phyloP scores from a whole-genome alignment of 2,113 vertebrate genomes.

The Enhydra lutris region DNA sequence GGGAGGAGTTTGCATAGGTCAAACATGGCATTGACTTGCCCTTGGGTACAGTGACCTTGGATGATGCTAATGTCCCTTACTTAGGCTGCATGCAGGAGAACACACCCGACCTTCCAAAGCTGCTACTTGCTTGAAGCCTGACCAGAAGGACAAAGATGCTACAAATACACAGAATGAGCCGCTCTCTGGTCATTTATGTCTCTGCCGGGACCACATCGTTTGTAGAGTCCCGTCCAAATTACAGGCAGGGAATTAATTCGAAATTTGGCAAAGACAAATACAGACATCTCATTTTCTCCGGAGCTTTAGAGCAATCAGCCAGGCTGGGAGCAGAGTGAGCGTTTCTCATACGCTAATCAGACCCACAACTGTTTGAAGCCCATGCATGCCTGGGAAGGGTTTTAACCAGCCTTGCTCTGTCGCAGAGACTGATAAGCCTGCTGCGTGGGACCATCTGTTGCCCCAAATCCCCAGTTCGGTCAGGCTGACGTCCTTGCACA shows the following conservation, averaged over 20 bases:
- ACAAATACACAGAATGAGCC: background rate
- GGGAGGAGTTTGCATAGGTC: background rate
- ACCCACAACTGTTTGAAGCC: background rate
- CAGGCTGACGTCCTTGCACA: background rate
- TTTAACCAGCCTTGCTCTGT: background rate
- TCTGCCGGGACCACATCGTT: conserved; percentile 2
- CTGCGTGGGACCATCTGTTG: background rate
- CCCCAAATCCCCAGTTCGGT: background rate
- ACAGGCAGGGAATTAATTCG: conserved; percentile 7
- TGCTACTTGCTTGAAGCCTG: conserved; percentile 21
- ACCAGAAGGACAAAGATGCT: background rate
- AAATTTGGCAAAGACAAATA: conserved; percentile 39
- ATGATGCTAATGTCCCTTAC: conserved; percentile 40
- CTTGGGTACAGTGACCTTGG: background rate
- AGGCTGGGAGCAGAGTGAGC: background rate
- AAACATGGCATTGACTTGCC: conserved; percentile 39
- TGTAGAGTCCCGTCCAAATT: background rate
- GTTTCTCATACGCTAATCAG: background rate
- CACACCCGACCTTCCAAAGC: background rate
- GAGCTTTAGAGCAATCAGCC: background rate
- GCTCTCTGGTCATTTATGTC: background rate
- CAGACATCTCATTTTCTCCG: background rate
- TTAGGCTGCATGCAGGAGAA: conserved; percentile 37
- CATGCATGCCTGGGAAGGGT: background rate
- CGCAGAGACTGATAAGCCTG: background rate